Conservation (phyloP, 2,888 invertebrate genomes). For the Allophyes oxyacanthae region DNA sequence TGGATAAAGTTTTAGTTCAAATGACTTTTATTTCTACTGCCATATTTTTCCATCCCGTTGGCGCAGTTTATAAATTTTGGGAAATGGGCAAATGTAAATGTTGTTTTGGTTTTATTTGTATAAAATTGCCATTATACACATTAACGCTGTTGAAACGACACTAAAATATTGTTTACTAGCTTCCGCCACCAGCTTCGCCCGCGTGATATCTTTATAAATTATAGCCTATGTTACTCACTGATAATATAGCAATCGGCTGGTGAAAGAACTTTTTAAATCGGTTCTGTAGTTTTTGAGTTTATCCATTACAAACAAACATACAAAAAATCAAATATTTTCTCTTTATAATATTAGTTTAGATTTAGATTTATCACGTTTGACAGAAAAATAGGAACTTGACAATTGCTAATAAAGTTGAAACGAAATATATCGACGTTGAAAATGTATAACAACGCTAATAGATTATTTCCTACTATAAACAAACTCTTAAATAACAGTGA, state of each 20-base stretch:
- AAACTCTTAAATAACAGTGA: neutral
- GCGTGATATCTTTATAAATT: too few species aligned
- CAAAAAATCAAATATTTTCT: too few species aligned
- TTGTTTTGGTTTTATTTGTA: constrained; percentile 23
- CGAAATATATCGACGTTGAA: neutral
- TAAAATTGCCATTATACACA: constrained; percentile 8
- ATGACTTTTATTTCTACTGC: constrained; percentile 33
- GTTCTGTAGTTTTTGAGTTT: too few species aligned
- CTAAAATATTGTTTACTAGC: constrained; percentile 4
- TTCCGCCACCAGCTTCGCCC: too few species aligned
- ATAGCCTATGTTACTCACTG: too few species aligned
- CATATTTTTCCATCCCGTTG: constrained; percentile 12
- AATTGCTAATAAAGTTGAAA: too few species aligned
- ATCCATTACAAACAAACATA: too few species aligned
- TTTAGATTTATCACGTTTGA: neutral
- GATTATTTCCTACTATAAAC: neutral
- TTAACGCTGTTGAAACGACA: neutral
- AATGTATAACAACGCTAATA: neutral
- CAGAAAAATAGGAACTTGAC: neutral
- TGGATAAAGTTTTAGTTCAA: constrained; percentile 39
- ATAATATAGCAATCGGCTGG: too few species aligned
- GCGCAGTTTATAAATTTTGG: constrained; percentile 22
- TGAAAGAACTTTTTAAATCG: too few species aligned
- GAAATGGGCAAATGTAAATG: constrained; percentile 5
- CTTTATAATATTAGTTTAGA: too few species aligned